Conservation (phyloP, 2,888 invertebrate genomes). For the Cactoblastis cactorum region DNA sequence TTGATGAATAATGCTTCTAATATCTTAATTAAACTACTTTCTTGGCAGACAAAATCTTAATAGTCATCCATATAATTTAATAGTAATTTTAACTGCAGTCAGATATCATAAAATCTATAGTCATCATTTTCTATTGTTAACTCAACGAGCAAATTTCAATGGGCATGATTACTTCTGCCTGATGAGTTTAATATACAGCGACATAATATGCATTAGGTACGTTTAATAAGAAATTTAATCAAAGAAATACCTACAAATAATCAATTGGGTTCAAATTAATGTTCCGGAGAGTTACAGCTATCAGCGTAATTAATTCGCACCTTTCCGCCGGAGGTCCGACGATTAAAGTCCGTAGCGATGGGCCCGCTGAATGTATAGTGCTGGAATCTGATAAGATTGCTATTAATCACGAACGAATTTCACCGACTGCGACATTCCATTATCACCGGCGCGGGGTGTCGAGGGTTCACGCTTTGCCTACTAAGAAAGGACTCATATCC, state of each 20-base stretch:
- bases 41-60: not conserved
- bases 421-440: slow-evolving; percentile 41
- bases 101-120: not conserved
- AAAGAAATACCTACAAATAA: slow-evolving; percentile 43
- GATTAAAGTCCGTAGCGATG: slow-evolving; percentile 49
- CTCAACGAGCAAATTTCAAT: not conserved
- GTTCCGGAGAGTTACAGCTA: slow-evolving; percentile 49
- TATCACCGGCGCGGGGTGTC: slow-evolving; percentile 25
- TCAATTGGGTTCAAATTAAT: slow-evolving; percentile 52
- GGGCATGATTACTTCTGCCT: slow-evolving; percentile 5
- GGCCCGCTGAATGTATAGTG: slow-evolving; percentile 51
- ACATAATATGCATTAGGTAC: slow-evolving; percentile 12
- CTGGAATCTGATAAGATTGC: slow-evolving; percentile 63
- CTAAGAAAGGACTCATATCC: slow-evolving; percentile 12
- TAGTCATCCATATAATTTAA: not conserved
- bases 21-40: no score
- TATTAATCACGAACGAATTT: slow-evolving; percentile 59
- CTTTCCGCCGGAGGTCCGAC: slow-evolving; percentile 46
- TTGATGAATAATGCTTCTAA: no score
- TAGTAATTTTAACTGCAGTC: not conserved
- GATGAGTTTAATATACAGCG: not conserved
- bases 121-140: not conserved
- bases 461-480: slow-evolving; percentile 9
- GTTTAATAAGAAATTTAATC: slow-evolving; percentile 21
- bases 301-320: slow-evolving; percentile 65